These are phyloP conservation scores for Catharus fuscescens DNA, from an alignment of 2,113 vertebrate genomes.

Conservation along the genomic window DNA sequence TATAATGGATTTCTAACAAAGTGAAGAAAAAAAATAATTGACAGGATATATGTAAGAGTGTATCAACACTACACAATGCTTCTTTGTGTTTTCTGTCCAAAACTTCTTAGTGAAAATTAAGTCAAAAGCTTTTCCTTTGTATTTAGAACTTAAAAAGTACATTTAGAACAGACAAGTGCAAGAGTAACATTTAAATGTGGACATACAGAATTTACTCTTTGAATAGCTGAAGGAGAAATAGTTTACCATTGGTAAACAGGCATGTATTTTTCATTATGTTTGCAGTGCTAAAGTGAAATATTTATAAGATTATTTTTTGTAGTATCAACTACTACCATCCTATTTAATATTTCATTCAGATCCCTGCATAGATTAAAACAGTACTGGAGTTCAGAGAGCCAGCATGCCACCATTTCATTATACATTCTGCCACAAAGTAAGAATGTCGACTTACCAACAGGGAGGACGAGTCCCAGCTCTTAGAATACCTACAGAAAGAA, in stretches of 20 bases:
- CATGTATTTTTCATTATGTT: background rate
- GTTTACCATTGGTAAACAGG: background rate
- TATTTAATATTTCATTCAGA: slow-evolving; percentile 58
- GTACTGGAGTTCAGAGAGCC: slow-evolving; percentile 24
- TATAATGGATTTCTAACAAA: background rate
- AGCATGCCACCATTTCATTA: background rate
- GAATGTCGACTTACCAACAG: background rate
- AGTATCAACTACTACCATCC: slow-evolving; percentile 8
- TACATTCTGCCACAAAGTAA: background rate
- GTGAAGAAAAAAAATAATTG: background rate
- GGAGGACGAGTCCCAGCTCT: slow-evolving; percentile 2
- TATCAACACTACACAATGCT: background rate
- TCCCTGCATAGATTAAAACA: slow-evolving; percentile 37
- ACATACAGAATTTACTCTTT: background rate
- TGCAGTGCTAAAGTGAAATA: slow-evolving; percentile 1
- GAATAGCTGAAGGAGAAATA: background rate
- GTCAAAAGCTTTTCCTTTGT: background rate
- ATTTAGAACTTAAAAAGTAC: background rate
- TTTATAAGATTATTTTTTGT: slow-evolving; percentile 28
- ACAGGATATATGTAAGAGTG: background rate
- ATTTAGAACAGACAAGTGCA: background rate
- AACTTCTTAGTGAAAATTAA: background rate
- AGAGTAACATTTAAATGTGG: background rate
- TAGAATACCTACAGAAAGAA: background rate
- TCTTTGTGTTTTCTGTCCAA: background rate